Conservation (phyloP, 2,888 invertebrate species). For the Timema cristinae region DNA sequence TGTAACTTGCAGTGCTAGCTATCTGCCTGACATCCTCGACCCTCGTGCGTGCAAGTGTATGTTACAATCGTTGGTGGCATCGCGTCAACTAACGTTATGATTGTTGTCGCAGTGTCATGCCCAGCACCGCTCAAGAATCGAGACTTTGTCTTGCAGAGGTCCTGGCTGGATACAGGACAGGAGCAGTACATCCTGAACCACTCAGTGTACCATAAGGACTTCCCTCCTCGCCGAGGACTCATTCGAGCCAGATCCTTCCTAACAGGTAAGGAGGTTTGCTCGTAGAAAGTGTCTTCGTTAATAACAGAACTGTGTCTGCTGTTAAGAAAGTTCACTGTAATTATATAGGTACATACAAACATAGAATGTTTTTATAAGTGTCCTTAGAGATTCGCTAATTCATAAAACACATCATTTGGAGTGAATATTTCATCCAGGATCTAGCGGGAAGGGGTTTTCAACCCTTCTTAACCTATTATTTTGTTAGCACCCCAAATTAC, state of each 20-base stretch:
- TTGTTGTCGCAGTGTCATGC: constrained; percentile 64
- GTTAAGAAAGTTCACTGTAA: not conserved
- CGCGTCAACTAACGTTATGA: not conserved
- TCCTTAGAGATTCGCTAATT: no score
- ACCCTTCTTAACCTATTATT: no score
- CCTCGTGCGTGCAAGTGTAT: no score
- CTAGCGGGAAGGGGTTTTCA: no score
- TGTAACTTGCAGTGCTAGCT: no score
- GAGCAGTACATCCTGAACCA: constrained; percentile 89
- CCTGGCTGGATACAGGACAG: constrained; percentile 82
- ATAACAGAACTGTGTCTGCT: not conserved
- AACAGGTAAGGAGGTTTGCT: constrained; percentile 47
- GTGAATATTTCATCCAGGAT: no score
- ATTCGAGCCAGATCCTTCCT: constrained; percentile 62
- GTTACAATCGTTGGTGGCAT: no score
- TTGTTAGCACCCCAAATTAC: no score
- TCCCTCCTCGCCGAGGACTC: constrained; percentile 77
- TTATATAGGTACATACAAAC: no score
- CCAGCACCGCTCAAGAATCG: constrained; percentile 83
- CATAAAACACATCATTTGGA: no score
- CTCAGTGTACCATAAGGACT: constrained; percentile 83
- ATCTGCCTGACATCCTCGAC: no score
- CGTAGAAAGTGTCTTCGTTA: constrained; percentile 5
- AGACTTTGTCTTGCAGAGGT: constrained; percentile 87
- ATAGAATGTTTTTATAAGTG: no score